These are phyloP conservation scores for Taeniopygia guttata DNA, from an alignment of 2,797 vertebrate species.

Conservation along the genomic window DNA sequence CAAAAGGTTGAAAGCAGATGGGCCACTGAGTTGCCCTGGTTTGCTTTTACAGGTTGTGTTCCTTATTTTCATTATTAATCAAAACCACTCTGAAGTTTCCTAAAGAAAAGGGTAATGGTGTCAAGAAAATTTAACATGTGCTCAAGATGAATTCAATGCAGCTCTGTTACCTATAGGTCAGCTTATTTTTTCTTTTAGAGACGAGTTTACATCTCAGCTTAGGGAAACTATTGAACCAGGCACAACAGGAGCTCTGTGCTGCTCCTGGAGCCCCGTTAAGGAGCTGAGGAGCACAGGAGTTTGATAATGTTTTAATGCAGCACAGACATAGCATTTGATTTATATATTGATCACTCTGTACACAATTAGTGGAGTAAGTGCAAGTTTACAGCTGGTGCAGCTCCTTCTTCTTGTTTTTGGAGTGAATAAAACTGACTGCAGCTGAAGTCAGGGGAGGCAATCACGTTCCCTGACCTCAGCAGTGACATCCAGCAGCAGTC, in stretches of 20 bases:
- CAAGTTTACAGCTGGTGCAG: not conserved
- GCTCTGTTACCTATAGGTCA: not conserved
- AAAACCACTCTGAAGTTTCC: not conserved
- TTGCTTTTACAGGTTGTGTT: not conserved
- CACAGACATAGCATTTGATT: not conserved
- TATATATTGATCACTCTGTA: constrained; percentile 18
- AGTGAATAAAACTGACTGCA: constrained; percentile 25
- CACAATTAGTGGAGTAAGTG: constrained; percentile 13
- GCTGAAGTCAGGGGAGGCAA: constrained; percentile 12
- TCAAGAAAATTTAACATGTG: constrained; percentile 20
- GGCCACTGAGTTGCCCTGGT: not conserved
- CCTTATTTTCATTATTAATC: constrained; percentile 6
- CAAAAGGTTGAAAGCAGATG: not conserved
- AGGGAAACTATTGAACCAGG: not conserved
- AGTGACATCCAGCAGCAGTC: constrained; percentile 25
- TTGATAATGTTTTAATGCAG: constrained; percentile 6
- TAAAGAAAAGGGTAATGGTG: constrained; percentile 37
- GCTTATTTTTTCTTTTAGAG: not conserved
- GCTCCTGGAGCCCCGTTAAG: not conserved
- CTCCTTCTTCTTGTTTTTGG: constrained; percentile 13
- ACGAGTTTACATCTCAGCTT: constrained; percentile 4
- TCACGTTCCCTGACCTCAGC: constrained; percentile 17
- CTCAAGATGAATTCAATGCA: not conserved
- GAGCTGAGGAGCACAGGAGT: not conserved
- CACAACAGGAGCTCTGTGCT: not conserved